Percentiles rank a stretch among this genome's conserved stretches.
phyloP scores from a whole-genome alignment of 2,888 invertebrate genomes.

The Microctonus hyperodae region DNA sequence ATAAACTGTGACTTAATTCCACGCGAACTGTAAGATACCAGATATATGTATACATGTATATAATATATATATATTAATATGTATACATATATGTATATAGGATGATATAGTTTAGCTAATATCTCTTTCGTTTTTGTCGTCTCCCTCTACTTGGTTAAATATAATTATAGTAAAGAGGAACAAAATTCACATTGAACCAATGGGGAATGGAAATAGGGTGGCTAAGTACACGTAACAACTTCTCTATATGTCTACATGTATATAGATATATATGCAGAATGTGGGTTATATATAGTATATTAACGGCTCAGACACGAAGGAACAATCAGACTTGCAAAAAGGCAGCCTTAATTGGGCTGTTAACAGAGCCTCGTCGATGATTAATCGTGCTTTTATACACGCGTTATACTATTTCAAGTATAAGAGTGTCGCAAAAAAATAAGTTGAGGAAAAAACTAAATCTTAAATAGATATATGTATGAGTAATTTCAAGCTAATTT shows the following conservation, averaged over 20 bases:
- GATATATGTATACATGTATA: not conserved
- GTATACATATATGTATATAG: not conserved
- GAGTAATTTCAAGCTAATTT: no score
- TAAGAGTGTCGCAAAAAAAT: not conserved
- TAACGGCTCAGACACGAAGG: constrained; percentile 42
- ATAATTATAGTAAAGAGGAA: constrained; percentile 1
- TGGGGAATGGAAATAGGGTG: constrained; percentile 31
- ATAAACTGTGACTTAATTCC: constrained; percentile 50
- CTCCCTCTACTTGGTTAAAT: not conserved
- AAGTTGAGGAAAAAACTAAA: no score
- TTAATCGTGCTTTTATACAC: constrained; percentile 47
- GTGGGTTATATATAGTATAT: constrained; percentile 25
- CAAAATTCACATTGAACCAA: constrained; percentile 9
- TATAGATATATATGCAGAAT: not conserved
- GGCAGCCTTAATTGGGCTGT: constrained; percentile 52
- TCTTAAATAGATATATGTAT: no score
- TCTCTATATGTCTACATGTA: not conserved
- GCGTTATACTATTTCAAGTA: constrained; percentile 15
- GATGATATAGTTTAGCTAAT: constrained; percentile 5
- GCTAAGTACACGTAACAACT: constrained; percentile 39
- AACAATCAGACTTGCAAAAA: constrained; percentile 58
- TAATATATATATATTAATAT: not conserved
- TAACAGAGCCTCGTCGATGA: constrained; percentile 49
- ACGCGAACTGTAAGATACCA: constrained; percentile 30
- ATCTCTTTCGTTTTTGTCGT: not conserved